phyloP scores from a whole-genome alignment of 2,888 invertebrate genomes.

The Drosophila melanosoma region DNA sequence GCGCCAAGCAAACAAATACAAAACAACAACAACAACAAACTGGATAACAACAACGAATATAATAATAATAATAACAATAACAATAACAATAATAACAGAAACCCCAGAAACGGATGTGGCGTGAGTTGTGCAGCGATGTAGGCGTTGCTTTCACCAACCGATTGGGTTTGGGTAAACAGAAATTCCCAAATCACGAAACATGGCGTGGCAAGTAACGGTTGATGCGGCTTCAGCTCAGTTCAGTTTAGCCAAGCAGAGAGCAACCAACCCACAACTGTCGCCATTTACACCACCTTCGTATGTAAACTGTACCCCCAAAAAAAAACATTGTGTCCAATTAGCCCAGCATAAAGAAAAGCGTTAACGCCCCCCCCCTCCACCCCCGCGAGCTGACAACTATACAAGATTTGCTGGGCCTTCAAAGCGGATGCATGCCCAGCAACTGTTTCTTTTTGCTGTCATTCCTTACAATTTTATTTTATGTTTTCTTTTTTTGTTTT shows the following conservation, averaged over 20 bases:
- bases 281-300: slow-evolving; percentile 17
- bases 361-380: not conserved
- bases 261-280: slow-evolving; percentile 21
- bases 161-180: slow-evolving; percentile 14
- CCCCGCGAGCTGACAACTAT: slow-evolving; percentile 20
- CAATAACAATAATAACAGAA: slow-evolving; percentile 24
- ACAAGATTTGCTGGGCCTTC: slow-evolving; percentile 42
- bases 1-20: slow-evolving; percentile 41
- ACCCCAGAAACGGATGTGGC: slow-evolving; percentile 63
- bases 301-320: slow-evolving; percentile 7
- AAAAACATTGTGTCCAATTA: slow-evolving; percentile 45
- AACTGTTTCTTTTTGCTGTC: slow-evolving; percentile 4
- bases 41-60: slow-evolving; percentile 28
- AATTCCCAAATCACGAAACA: slow-evolving; percentile 74
- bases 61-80: slow-evolving; percentile 24
- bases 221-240: slow-evolving; percentile 8
- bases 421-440: slow-evolving; percentile 54
- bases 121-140: slow-evolving; percentile 69
- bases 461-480: not conserved
- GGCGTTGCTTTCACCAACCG: slow-evolving; percentile 55
- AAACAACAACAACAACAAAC: slow-evolving; percentile 25
- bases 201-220: slow-evolving; percentile 78
- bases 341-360: slow-evolving; percentile 21
- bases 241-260: not conserved
- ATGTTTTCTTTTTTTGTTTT: slow-evolving; percentile 23